Base-by-base conservation (phyloP, 2,888 invertebrate species). In the Dascillus cervinus region DNA sequence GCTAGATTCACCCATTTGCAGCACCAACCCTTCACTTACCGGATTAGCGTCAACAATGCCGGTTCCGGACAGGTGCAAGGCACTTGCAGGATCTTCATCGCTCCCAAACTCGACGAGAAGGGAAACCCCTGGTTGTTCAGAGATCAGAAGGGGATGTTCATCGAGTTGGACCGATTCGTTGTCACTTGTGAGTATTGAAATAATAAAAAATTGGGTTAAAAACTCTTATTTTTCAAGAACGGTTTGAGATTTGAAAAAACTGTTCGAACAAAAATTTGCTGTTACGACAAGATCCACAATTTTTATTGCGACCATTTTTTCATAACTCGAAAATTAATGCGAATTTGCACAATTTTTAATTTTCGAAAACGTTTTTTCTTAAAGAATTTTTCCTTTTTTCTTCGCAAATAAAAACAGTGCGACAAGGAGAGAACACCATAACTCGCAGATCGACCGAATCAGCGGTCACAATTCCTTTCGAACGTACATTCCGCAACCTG, bases 401-500 rank as follows among this genome's bases (percentile, higher is more conserved):
- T 30, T 32, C 19, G 14, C 5, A 28, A 49, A 46, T 48, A n/a
- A n/a, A n/a, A n/a, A 2, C 64, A 79, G 83, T 88, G 34, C 70
- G 69, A 23, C 71, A 78, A 1, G 85, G 85, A 3, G 65, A 66
- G 39, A 85, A 82, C 54, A 74, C 70, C 0, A 69, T 89, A 29
- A 71, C 69, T 0, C 77, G 82, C 8, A 61, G 65, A 11, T 86
- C 86, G 3, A 57, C 63, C 0, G 76, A 84, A 26, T 88, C 89
- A 0, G 79, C 84, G 0, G 79, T 90, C 8, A 88, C 87, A 5
- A 83, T 87, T 53, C 86, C 87, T 0, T 86, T 82, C 58, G 86
- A 85, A 57, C 70, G 81, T 34, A 85, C 83, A 1, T 90, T 86
- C 77, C 74, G 82, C 5, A 74, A 78, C 56, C 57, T 82, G 48